A percentile compares a stretch with the other conserved stretches of the same genome.
These are phyloP conservation scores for Tachyglossus aculeatus DNA, from an alignment of 2,797 vertebrate genomes.

Conservation along the genomic window DNA sequence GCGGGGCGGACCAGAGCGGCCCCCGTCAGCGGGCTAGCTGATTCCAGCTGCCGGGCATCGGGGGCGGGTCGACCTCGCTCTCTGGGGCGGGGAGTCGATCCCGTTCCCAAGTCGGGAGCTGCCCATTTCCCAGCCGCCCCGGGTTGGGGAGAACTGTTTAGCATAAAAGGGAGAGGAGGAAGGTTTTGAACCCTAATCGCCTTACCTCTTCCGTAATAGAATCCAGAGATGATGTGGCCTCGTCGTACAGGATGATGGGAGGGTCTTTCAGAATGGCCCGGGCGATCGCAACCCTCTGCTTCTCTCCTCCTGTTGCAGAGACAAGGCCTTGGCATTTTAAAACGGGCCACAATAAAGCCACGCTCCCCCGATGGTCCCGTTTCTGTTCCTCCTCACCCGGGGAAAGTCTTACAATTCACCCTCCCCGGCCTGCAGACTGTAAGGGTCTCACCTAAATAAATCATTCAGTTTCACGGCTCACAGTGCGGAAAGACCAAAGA, in stretches of 20 bases:
- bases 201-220: slow-evolving; percentile 98
- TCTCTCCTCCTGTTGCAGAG: slow-evolving; percentile 89
- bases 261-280: slow-evolving; percentile 96
- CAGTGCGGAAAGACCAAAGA: too few species aligned
- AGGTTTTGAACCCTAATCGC: neutral
- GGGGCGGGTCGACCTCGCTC: neutral
- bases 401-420: too few species aligned
- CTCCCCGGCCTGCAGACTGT: too few species aligned
- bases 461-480: too few species aligned
- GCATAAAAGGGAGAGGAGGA: neutral
- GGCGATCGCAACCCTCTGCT: slow-evolving; percentile 95
- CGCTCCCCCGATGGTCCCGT: too few species aligned
- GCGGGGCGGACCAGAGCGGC: neutral
- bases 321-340: too few species aligned
- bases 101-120: too few species aligned
- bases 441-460: too few species aligned
- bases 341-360: too few species aligned
- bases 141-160: neutral
- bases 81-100: neutral
- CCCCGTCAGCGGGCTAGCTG: neutral
- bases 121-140: slow-evolving; percentile 5
- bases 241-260: slow-evolving; percentile 91
- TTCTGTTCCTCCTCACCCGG: too few species aligned
- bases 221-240: slow-evolving; percentile 98
- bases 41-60: slow-evolving; percentile 14